These are phyloP conservation scores for Priocnemis perturbator DNA, from an alignment of 2,888 invertebrate species.

Conservation along the genomic window DNA sequence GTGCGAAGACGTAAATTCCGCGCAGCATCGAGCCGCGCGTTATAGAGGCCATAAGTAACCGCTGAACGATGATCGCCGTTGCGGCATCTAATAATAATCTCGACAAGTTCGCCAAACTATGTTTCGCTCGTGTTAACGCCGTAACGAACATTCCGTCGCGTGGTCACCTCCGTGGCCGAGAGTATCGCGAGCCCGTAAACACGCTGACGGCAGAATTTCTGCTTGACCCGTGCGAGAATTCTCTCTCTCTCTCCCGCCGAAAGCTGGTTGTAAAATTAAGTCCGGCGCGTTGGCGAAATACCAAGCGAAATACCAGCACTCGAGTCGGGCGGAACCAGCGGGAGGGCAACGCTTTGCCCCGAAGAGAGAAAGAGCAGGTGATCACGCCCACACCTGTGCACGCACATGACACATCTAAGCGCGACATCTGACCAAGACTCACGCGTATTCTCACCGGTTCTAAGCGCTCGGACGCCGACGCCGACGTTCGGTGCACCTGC, in stretches of 20 bases:
- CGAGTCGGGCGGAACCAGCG: slow-evolving; percentile 27
- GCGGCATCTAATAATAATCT: slow-evolving; percentile 15
- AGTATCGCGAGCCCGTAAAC: slow-evolving; percentile 24
- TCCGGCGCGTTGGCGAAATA: slow-evolving; percentile 47
- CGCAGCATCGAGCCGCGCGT: too few species aligned
- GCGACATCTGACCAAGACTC: slow-evolving; percentile 7
- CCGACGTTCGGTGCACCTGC: slow-evolving; percentile 1
- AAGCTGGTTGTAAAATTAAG: slow-evolving; percentile 50
- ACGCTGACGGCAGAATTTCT: slow-evolving; percentile 37
- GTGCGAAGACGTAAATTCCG: too few species aligned
- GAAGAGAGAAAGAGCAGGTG: slow-evolving; percentile 61
- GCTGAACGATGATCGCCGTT: neutral
- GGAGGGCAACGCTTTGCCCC: slow-evolving; percentile 50
- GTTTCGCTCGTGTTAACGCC: slow-evolving; percentile 26
- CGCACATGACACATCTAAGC: slow-evolving; percentile 22
- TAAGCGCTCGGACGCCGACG: neutral
- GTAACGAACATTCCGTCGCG: slow-evolving; percentile 38
- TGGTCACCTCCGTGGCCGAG: slow-evolving; percentile 27
- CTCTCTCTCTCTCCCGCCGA: slow-evolving; percentile 19
- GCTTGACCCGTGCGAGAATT: slow-evolving; percentile 10
- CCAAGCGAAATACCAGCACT: slow-evolving; percentile 42
- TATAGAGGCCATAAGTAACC: neutral
- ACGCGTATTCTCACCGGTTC: neutral
- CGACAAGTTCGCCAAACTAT: slow-evolving; percentile 21
- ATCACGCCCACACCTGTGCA: slow-evolving; percentile 67